Evolutionary conservation across 2,888 invertebrate genomes (phyloP), one percentile per base, ranked within the genome.

Genomic region (Drosophila histrio): DNA sequence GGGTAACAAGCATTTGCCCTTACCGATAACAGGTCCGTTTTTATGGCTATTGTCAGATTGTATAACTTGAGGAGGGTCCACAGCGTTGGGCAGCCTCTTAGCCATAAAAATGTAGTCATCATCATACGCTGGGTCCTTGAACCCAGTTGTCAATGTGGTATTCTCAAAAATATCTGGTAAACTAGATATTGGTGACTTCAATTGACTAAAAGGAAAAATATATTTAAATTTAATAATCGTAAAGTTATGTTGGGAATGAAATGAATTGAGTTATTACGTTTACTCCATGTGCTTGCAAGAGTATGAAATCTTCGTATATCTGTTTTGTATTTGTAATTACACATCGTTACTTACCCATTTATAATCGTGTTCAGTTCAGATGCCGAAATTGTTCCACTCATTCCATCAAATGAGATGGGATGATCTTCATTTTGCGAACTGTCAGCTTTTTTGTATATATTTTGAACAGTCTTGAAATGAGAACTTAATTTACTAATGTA

Each of bases 81-180:
- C 93, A 15, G 94, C 96, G 2, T 94, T 94, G 62, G 94, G 92
- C 30, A 96, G 93, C 57, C 95, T 92, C 17, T 92, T 93, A 36
- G 98, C 95, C n/a, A 95, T 95, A 92, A 97, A 98, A 38, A 96
- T 93, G 91, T 94, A 96, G 82, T 94, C 95, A 2, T 93, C 93
- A 0, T 94, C 92, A 92, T 95, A 98, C 79, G 93, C 93, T 0
- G 97, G 98, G 93, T 98, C 97, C 58, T 94, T 92, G 92, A 93
- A 98, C 57, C 95, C 93, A 2, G 96, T 94, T 89, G 96, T 95
- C 71, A 93, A 92, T 62, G 93, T 94, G 11, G 87, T 89, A 91
- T 95, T 95, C 46, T 92, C 93, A 2, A 92, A 89, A 44, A 95
- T 92, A 7, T 95, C 93, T n/a, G 93, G 92, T 56, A 95, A 92